Evolutionary conservation across 2,113 vertebrate species (phyloP), one percentile per base, ranked within the genome.

Genomic region (Salminus brasiliensis): DNA sequence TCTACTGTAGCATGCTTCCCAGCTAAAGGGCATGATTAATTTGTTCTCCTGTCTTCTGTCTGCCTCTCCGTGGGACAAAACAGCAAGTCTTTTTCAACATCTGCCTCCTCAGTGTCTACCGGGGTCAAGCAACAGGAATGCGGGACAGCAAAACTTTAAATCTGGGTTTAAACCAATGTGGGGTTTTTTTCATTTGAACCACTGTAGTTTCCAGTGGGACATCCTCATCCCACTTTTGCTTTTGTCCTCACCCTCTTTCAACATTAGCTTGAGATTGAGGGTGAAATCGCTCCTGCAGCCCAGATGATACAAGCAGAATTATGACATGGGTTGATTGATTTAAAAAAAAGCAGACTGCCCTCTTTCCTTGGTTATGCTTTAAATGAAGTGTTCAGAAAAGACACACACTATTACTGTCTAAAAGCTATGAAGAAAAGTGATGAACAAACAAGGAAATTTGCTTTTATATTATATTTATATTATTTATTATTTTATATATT

Each of bases 21-120:
- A 87, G 79, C 81, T 83, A 72, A 89, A 87, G 73, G 83, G 82
- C 81, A 84, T 89, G 84, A 90, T 90, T 88, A 80, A 82, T 87
- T 73, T 90, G n/a, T 32, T 25, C 74, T 47, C 29, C 59, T 60
- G 32, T 77, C 72, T 79, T 86, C 84, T 84, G 80, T 73, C 0
- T 73, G 63, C 81, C 65, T 87, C 75, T 85, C 36, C 45, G n/a
- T 52, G 76, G 55, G 47, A 86, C 63, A 82, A 88, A 83, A 68
- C 72, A 34, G 36, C 75, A 30, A 60, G 13, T 18, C 16, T 27
- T 39, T 67, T 88, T 84, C 72, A 85, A 87, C 85, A 74, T 80
- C 59, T 1, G 18, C 74, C 69, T 79, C 62, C 77, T 84, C 82
- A 49, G 5, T 70, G 30, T 1, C 30, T 27, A 9, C 29, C 53